phyloP scores from a whole-genome alignment of 2,113 vertebrate genomes.

The Ifrita kowaldi region DNA sequence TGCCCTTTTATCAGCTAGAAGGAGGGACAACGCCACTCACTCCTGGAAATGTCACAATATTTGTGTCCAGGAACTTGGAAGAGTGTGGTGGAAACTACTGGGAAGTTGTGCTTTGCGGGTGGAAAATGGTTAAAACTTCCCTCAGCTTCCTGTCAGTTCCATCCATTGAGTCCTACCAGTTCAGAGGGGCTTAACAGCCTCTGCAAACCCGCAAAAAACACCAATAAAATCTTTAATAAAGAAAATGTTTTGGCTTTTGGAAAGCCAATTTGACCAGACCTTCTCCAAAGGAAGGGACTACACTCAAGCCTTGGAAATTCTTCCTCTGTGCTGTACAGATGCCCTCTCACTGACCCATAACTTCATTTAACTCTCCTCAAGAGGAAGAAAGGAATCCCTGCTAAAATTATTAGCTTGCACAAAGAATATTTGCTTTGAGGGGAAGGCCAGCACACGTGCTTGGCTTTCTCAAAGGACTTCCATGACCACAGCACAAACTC shows the following conservation, averaged over 20 bases:
- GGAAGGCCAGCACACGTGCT: constrained; percentile 36
- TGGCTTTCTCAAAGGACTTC: constrained; percentile 22
- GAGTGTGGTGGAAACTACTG: background rate
- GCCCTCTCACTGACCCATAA: constrained; percentile 47
- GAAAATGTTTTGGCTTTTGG: background rate
- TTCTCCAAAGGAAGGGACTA: background rate
- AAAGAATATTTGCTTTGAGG: constrained; percentile 38
- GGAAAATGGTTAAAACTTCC: background rate
- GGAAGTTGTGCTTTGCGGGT: background rate
- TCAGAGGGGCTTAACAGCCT: background rate
- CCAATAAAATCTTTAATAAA: constrained; percentile 3
- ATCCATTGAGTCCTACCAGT: background rate
- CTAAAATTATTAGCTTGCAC: constrained; percentile 42
- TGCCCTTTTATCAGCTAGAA: background rate
- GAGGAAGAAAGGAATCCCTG: constrained; percentile 53
- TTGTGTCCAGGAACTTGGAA: background rate
- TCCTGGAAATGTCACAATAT: background rate
- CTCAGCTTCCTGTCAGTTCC: background rate
- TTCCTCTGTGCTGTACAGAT: background rate
- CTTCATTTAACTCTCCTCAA: constrained; percentile 50
- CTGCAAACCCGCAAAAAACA: background rate
- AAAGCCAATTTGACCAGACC: background rate
- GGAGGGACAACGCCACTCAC: background rate
- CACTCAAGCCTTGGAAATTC: background rate
- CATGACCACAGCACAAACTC: background rate